Conservation (phyloP, 1,140 invertebrate species). For the Eurosta solidaginis region DNA sequence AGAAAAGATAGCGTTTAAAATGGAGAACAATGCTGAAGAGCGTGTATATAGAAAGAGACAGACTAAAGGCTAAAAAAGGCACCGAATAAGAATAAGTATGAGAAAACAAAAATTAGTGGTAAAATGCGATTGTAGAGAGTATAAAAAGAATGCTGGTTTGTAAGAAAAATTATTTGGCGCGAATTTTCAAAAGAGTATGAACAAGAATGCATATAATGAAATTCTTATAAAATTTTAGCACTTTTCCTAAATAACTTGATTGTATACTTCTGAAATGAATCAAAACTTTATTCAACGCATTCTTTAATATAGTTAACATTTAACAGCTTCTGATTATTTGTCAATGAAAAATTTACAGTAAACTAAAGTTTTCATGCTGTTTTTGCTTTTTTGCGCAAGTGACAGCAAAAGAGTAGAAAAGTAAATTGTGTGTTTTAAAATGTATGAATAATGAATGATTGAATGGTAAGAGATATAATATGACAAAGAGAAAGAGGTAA, state of each 20-base stretch:
- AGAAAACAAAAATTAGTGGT: background rate
- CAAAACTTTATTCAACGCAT: too few species aligned
- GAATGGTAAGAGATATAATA: background rate
- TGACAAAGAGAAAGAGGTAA: constrained; percentile 23
- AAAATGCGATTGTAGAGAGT: background rate
- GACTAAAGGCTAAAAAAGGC: background rate
- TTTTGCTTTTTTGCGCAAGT: background rate
- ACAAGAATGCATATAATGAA: too few species aligned
- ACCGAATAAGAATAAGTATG: background rate
- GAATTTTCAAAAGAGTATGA: too few species aligned
- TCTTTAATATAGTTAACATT: too few species aligned
- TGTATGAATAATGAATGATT: background rate
- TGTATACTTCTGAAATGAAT: too few species aligned
- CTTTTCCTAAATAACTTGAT: too few species aligned
- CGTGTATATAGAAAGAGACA: background rate
- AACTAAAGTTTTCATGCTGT: background rate
- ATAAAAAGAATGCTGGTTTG: too few species aligned
- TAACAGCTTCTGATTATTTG: too few species aligned
- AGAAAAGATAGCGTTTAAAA: background rate
- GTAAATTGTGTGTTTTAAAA: background rate
- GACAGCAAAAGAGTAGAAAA: background rate
- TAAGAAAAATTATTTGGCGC: too few species aligned
- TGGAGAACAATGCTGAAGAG: background rate
- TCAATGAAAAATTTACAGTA: background rate
- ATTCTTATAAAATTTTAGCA: too few species aligned